Base-by-base conservation (phyloP, 2,888 invertebrate genomes). In the Drosophila melanosoma region DNA sequence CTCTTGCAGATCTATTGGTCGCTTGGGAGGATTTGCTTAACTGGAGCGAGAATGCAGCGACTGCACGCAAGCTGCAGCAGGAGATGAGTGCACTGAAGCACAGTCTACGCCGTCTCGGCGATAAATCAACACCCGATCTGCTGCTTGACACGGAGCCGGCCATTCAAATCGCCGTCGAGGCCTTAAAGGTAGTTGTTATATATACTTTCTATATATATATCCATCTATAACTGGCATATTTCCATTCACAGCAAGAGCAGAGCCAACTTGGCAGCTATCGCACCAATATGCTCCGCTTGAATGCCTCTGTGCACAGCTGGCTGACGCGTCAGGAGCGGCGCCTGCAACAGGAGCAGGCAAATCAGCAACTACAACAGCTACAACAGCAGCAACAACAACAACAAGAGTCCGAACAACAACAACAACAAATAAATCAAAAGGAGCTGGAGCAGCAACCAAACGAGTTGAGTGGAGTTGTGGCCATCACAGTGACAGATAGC, bases 281-380 rank as follows among this genome's bases (percentile, higher is more conserved):
- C 74, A 92, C 93, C 54, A 92, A 91, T 68, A 93, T 94, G 93
- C 77, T 94, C 65, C 93, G 93, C 67, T 82, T 94, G 67, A 94
- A 94, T 84, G 93, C 93, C 72, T 92, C 93, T 56, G 94, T 94
- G 69, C 94, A 94, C 78, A 93, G 93, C 86, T 93, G 93, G 92
- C 77, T 94, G 64, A 93, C 93, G 48, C 91, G 93, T 20, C 93
- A 93, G 81, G 93, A 93, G 84, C 88, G 92, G 42, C 92, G 93
- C 45, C 80, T 92, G 73, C 91, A 92, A 69, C 76, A 92, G 66
- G 90, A 86, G 61, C 91, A 91, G 62, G 84, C 87, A 66, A 79
- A 82, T 26, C 75, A 81, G 69, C 91, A 91, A n/a, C 51, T 29
- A 3, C 23, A 36, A 7, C 15, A 26, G 74, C 75, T 29, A 83